Evolutionary conservation across 2,888 invertebrate genomes (phyloP), one percentile per base, ranked within the genome.

Genomic region (Polydrusus cervinus): DNA sequence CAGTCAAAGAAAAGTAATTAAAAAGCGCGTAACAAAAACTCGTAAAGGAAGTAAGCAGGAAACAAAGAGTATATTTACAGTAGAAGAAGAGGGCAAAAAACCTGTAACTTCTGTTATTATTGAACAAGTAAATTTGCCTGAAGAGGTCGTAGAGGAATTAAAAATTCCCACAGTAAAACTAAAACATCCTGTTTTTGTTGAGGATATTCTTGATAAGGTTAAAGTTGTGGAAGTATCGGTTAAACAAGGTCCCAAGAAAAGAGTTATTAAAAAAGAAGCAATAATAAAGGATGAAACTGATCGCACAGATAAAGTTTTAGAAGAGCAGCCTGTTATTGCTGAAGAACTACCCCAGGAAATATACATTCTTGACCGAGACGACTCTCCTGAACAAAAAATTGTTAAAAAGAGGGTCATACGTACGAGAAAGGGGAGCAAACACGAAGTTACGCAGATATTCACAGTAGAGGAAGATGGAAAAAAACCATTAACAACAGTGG

Each of bases 311-410:
- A 71, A 80, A 73, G 18, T 14, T 30, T 45, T 18, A 18, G 45
- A 81, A 18, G 80, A 78, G 82, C 60, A 55, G 40, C 69, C 77
- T 45, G 40, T 71, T 18, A 53, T 71, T 14, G 74, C 78, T 82
- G 88, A 88, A 84, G 87, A 87, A 82, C 83, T 87, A 30, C 82
- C 84, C 77, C 86, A 88, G 7, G 87, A 87, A 83, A 83, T 82
- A 2, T 86, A 79, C 30, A 74, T 84, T 9, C 80, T 81, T 34
- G 82, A 88, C 87, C 77, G 80, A 11, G 79, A 79, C 25, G 77
- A 77, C 16, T 77, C 80, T 14, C 80, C 78, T 66, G 81, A 80
- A 70, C 81, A 79, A 53, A 85, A 85, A 49, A 83, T 86, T n/a
- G 78, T 83, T 20, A 74, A 86, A 79, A 87, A 86, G 79, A 82